Base-by-base conservation (phyloP, 2,888 invertebrate species). In the Hirtodrosophila histrioides region DNA sequence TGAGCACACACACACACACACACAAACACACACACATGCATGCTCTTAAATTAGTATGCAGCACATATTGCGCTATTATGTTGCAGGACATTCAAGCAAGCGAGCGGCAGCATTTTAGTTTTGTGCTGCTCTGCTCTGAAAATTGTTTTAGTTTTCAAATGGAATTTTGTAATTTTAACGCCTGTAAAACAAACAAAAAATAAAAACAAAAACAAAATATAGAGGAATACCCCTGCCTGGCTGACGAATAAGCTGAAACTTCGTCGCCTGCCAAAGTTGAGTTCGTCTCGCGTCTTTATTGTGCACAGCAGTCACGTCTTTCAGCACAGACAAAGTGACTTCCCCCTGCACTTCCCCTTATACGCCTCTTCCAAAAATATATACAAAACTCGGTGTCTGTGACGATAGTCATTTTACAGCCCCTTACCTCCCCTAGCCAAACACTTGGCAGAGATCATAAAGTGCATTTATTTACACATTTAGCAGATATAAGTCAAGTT, bases 161-260 rank as follows among this genome's bases (percentile, higher is more conserved):
- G 89, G 89, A 88, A 89, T 89, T 88, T 89, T 77, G 88, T 84
- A 84, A 89, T 89, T 89, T 87, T 83, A 86, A 88, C 87, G 88
- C 86, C 88, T 88, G 44, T 24, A 54, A n/a, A 17, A 11, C 23
- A 54, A 51, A 60, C 29, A 40, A 40, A 10, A 29, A 54, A 51
- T 56, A 29, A 40, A 40, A 40, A 29, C 37, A 40, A 10, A 29
- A 54, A 51, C 56, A 29, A 40, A 40, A 40, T 24, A 5, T 31
- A 24, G 53, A 11, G 6, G 29, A 17, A 53, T 23, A 50, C 10
- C 8, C 33, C 35, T 29, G 40, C 41, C 69, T 37, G 36, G 6
- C 82, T 79, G 80, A 68, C 77, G 75, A 76, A 79, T 66, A 70
- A 77, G 87, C 57, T 65, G 58, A 65, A 77, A 69, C 77, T 50